Evolutionary conservation across 2,797 vertebrate genomes (phyloP).

Genomic region (Hydrophis major): DNA sequence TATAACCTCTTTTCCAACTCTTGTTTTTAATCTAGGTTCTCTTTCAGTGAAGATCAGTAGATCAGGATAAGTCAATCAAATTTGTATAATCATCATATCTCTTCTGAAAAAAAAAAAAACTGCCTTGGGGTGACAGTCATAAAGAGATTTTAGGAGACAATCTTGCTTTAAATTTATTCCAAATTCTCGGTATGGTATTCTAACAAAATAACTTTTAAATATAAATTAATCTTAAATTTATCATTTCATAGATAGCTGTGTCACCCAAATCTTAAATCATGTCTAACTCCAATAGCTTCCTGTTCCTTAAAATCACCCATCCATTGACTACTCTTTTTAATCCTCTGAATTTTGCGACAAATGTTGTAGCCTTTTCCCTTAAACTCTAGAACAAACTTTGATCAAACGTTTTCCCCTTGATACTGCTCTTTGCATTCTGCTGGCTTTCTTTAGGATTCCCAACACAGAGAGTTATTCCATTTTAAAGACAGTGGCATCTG

Average conservation of each 20-base stretch:
- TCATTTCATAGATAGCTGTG: too few species aligned
- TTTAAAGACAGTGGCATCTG: neutral
- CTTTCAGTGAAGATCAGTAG: neutral
- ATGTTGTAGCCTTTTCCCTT: too few species aligned
- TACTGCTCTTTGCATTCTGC: too few species aligned
- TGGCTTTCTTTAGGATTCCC: neutral
- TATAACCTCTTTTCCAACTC: neutral
- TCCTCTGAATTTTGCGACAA: too few species aligned
- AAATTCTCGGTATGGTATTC: neutral
- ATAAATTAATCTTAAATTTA: too few species aligned
- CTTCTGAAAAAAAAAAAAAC: neutral
- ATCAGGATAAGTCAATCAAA: neutral
- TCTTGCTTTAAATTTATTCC: neutral
- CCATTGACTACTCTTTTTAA: too few species aligned
- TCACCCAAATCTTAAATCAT: too few species aligned
- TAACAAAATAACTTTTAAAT: too few species aligned
- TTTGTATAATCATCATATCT: neutral
- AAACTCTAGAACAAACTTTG: too few species aligned
- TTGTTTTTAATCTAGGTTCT: neutral
- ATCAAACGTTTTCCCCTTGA: too few species aligned
- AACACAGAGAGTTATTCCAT: neutral
- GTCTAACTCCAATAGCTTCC: too few species aligned
- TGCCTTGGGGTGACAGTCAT: neutral
- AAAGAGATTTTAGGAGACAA: neutral
- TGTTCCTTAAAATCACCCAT: too few species aligned